These are phyloP conservation scores for Maniola jurtina DNA, from an alignment of 1,140 invertebrate species.

Conservation along the genomic window DNA sequence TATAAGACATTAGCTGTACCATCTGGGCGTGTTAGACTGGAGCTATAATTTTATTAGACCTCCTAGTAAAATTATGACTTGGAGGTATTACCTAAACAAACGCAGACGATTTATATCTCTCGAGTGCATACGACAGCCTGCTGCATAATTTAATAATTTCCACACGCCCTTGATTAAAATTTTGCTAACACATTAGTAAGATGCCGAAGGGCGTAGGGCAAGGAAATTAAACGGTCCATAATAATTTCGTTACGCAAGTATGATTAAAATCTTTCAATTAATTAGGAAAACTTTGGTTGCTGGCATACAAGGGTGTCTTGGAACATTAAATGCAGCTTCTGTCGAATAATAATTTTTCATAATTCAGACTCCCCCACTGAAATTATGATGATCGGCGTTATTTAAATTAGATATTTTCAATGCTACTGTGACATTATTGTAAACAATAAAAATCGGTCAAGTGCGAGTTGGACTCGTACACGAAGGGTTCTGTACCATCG, in stretches of 20 bases:
- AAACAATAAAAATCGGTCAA: too few species aligned
- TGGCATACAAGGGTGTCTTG: constrained; percentile 42
- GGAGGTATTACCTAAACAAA: constrained; percentile 58
- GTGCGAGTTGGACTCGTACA: too few species aligned
- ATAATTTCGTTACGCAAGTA: constrained; percentile 72
- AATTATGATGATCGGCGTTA: constrained; percentile 11
- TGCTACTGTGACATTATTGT: too few species aligned
- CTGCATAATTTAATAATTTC: constrained; percentile 76
- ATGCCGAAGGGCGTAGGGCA: constrained; percentile 67
- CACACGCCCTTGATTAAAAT: constrained; percentile 77
- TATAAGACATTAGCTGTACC: constrained; percentile 42
- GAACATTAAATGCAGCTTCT: constrained; percentile 36
- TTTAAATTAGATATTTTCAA: neutral
- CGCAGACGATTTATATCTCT: constrained; percentile 64
- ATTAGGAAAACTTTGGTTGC: constrained; percentile 64
- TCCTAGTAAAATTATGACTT: constrained; percentile 44
- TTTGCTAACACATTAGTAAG: constrained; percentile 71
- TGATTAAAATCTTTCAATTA: constrained; percentile 77
- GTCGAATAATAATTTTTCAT: constrained; percentile 17
- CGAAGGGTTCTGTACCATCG: too few species aligned
- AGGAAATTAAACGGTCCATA: constrained; percentile 75
- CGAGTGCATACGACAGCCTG: constrained; percentile 74
- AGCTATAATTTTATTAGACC: constrained; percentile 40
- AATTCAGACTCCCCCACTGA: constrained; percentile 9
- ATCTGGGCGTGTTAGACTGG: constrained; percentile 29